Conservation (phyloP, 1,140 invertebrate genomes). For the Monochamus saltuarius region DNA sequence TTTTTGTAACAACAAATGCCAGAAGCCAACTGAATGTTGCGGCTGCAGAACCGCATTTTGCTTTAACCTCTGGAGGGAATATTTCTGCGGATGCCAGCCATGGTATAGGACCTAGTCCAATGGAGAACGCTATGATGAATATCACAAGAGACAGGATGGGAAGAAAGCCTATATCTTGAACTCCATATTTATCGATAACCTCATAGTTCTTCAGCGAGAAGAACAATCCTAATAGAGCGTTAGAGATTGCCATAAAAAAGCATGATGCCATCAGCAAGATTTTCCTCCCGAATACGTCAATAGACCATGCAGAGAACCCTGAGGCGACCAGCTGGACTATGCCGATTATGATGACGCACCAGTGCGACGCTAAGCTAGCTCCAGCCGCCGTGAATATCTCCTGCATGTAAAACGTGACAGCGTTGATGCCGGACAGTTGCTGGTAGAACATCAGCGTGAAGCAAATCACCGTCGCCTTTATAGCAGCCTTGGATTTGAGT, state of each 20-base stretch:
- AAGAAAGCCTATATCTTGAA: constrained; percentile 56
- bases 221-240: constrained; percentile 67
- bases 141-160: constrained; percentile 71
- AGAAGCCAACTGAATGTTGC: constrained; percentile 77
- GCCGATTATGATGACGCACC: constrained; percentile 71
- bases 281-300: constrained; percentile 69
- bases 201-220: constrained; percentile 57
- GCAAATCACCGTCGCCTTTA: constrained; percentile 57
- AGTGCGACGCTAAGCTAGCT: constrained; percentile 54
- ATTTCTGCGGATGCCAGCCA: constrained; percentile 77
- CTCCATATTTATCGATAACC: constrained; percentile 25
- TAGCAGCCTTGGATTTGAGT: constrained; percentile 53
- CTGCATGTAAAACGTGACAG: constrained; percentile 62
- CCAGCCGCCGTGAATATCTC: constrained; percentile 49
- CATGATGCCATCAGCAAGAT: constrained; percentile 68
- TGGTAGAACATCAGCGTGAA: constrained; percentile 69
- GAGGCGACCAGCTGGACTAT: constrained; percentile 70
- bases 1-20: constrained; percentile 81
- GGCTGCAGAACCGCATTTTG: constrained; percentile 71
- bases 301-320: constrained; percentile 61
- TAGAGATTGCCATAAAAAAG: constrained; percentile 62
- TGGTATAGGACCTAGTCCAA: constrained; percentile 80
- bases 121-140: constrained; percentile 75
- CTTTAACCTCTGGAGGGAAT: constrained; percentile 74
- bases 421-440: constrained; percentile 64